A percentile compares a stretch with the other conserved stretches of the same genome.
phyloP scores from a whole-genome alignment of 2,113 vertebrate species.

The Phalacrocorax carbo region DNA sequence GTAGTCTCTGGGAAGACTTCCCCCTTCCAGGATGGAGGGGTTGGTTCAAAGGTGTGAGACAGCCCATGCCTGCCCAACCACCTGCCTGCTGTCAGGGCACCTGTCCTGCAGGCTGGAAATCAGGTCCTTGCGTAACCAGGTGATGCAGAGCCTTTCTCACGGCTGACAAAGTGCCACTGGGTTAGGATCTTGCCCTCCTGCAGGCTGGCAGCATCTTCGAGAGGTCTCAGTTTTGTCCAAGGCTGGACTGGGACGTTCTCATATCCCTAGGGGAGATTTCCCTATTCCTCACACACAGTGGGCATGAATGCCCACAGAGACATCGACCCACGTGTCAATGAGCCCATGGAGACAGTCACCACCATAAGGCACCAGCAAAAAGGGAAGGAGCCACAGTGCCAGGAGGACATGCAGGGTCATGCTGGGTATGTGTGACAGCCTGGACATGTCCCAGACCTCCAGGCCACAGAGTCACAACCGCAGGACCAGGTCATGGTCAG shows the following conservation, averaged over 20 bases:
- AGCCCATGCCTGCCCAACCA: neutral
- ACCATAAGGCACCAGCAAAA: neutral
- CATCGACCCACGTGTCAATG: neutral
- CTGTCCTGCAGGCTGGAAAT: neutral
- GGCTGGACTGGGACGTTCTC: neutral
- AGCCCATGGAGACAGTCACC: rapidly evolving
- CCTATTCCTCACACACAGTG: neutral
- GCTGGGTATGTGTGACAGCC: neutral
- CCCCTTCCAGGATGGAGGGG: neutral
- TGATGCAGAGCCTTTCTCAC: neutral
- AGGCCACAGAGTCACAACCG: neutral
- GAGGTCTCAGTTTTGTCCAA: neutral
- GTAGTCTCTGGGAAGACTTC: neutral
- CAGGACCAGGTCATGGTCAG: rapidly evolving
- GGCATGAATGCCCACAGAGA: neutral
- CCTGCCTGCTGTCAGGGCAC: neutral
- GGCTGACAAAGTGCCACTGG: neutral
- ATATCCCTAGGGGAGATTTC: neutral
- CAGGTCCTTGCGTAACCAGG: neutral
- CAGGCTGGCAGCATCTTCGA: neutral
- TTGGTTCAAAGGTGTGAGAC: neutral
- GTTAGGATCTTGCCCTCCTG: neutral
- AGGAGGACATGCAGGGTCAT: neutral
- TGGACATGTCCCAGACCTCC: neutral
- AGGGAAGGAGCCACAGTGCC: neutral